These are phyloP conservation scores for Psophia crepitans DNA, from an alignment of 2,113 vertebrate species.

Conservation along the genomic window DNA sequence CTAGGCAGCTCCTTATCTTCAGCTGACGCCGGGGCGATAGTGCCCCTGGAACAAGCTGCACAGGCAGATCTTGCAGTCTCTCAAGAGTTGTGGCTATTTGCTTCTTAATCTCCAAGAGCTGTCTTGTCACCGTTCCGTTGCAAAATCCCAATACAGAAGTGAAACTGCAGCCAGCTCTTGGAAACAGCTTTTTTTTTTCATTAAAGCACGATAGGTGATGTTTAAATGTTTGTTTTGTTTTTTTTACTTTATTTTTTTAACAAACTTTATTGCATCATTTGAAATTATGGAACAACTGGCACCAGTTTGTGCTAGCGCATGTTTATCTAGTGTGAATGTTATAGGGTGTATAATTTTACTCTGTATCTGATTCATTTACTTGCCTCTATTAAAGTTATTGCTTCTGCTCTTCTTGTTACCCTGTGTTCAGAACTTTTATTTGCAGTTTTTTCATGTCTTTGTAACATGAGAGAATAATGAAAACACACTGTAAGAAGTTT, in stretches of 20 bases:
- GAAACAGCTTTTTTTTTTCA: neutral
- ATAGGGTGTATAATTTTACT: neutral
- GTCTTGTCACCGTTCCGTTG: neutral
- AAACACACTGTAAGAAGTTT: neutral
- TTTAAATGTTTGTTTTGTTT: too few relatives aligned
- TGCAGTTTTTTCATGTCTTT: neutral
- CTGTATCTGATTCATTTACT: neutral
- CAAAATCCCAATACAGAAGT: neutral
- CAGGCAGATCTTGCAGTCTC: neutral
- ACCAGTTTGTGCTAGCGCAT: neutral
- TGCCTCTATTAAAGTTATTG: neutral
- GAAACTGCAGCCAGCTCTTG: neutral
- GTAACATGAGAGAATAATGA: neutral
- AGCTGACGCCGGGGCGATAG: neutral
- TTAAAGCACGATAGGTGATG: neutral
- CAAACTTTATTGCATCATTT: neutral
- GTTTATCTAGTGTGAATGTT: neutral
- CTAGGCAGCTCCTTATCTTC: neutral
- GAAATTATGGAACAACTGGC: neutral
- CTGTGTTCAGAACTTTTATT: neutral
- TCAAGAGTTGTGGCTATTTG: neutral
- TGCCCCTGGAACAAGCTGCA: neutral
- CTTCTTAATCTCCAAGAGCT: neutral
- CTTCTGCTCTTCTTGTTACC: neutral
- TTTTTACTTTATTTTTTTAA: neutral